Conservation (phyloP, 2,113 vertebrate species). For the Pipra filicauda region DNA sequence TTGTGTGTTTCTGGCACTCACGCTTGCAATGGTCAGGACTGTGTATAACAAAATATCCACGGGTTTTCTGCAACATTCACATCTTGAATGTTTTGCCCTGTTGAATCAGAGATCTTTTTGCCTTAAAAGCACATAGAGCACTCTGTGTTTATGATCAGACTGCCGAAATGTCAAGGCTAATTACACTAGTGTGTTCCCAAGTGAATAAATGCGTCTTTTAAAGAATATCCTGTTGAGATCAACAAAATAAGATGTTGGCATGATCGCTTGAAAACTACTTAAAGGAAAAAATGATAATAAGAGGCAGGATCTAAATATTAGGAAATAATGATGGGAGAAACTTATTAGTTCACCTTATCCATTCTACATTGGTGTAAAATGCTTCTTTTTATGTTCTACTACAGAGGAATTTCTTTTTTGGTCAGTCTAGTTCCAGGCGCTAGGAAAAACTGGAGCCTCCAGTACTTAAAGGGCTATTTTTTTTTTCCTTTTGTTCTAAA, state of each 20-base stretch:
- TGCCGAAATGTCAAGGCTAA: conserved; percentile 54
- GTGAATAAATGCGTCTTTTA: conserved; percentile 37
- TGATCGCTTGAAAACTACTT: background rate
- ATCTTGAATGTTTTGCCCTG: conserved; percentile 10
- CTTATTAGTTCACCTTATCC: background rate
- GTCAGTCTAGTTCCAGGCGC: background rate
- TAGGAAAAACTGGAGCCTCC: background rate
- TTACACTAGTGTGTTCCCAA: conserved; percentile 36
- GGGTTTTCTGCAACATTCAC: conserved; percentile 21
- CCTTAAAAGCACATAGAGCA: conserved; percentile 64
- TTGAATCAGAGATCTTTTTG: conserved; percentile 33
- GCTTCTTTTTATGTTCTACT: background rate
- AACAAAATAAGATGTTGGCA: conserved; percentile 30
- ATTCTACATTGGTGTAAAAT: background rate
- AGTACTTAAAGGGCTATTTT: background rate
- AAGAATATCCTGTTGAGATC: conserved; percentile 39
- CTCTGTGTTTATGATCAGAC: conserved; percentile 40
- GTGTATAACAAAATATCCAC: background rate
- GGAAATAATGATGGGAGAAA: background rate
- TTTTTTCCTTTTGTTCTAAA: fast-evolving
- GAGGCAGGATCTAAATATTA: background rate
- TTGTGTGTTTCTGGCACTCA: background rate
- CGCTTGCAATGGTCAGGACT: background rate
- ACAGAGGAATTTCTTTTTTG: background rate
- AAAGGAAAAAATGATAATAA: conserved; percentile 6